phyloP scores from a whole-genome alignment of 2,888 invertebrate genomes.

The Stenurella melanura region DNA sequence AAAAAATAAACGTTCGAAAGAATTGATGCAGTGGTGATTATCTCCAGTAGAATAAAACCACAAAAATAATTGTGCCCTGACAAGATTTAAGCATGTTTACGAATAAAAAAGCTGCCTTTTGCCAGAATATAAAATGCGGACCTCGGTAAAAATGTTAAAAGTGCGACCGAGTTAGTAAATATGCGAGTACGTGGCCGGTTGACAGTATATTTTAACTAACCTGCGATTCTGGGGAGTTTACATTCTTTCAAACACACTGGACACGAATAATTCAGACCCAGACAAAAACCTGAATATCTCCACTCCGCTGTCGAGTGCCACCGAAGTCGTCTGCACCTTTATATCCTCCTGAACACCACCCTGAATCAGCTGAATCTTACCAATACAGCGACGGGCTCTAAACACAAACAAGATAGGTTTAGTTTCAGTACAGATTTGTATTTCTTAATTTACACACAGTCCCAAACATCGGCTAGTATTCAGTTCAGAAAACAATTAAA shows the following conservation, averaged over 20 bases:
- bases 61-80: conserved; percentile 40
- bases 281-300: conserved; percentile 71
- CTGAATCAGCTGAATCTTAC: conserved; percentile 56
- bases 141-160: conserved; percentile 64
- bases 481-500: too few species aligned
- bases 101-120: conserved; percentile 46
- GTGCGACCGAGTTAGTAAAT: conserved; percentile 70
- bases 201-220: conserved; percentile 72
- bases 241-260: conserved; percentile 71
- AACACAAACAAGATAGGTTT: conserved; percentile 8
- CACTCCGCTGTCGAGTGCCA: conserved; percentile 70
- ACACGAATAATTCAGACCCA: conserved; percentile 72
- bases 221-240: conserved; percentile 69
- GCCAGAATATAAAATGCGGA: conserved; percentile 51
- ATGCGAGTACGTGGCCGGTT: conserved; percentile 68
- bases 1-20: conserved; percentile 10
- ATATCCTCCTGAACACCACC: conserved; percentile 62
- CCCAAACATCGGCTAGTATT: too few species aligned
- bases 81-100: conserved; percentile 54
- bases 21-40: conserved; percentile 15
- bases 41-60: neutral
- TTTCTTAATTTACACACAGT: neutral
- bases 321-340: conserved; percentile 71
- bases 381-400: conserved; percentile 43
- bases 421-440: neutral